Conservation (phyloP, 2,888 invertebrate genomes). For the Amorpha juglandis region DNA sequence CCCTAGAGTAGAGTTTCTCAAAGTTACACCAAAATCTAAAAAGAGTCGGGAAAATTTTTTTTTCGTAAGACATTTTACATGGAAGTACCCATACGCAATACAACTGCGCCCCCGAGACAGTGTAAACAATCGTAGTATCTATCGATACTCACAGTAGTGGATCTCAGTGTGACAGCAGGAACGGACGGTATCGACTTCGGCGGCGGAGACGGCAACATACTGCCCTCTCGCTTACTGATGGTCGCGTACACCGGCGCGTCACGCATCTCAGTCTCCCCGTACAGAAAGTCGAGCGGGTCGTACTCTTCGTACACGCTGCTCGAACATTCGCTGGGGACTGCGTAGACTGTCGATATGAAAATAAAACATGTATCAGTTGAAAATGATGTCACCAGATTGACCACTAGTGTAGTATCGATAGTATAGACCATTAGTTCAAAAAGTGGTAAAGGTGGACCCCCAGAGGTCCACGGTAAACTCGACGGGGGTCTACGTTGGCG, state of each 20-base stretch:
- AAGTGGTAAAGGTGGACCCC: no score
- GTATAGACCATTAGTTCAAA: no score
- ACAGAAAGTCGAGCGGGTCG: conserved; percentile 78
- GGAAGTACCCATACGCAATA: no score
- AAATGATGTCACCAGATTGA: neutral
- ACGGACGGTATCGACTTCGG: conserved; percentile 73
- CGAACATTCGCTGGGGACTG: conserved; percentile 69
- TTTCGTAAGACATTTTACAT: no score
- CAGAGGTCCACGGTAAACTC: no score
- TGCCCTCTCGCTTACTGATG: conserved; percentile 66
- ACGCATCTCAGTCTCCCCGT: conserved; percentile 79
- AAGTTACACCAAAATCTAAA: no score
- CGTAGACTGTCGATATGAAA: conserved; percentile 57
- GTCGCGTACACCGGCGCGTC: conserved; percentile 76
- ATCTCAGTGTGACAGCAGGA: conserved; percentile 65
- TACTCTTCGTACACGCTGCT: conserved; percentile 81
- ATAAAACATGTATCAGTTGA: neutral
- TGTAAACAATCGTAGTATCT: neutral
- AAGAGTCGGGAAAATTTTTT: no score
- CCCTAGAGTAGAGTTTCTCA: no score
- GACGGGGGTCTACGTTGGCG: no score
- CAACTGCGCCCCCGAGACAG: no score
- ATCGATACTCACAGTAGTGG: conserved; percentile 68
- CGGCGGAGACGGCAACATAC: conserved; percentile 73
- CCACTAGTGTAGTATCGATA: neutral